Conservation (phyloP, 2,888 invertebrate species). For the Cryptus viduatorius region DNA sequence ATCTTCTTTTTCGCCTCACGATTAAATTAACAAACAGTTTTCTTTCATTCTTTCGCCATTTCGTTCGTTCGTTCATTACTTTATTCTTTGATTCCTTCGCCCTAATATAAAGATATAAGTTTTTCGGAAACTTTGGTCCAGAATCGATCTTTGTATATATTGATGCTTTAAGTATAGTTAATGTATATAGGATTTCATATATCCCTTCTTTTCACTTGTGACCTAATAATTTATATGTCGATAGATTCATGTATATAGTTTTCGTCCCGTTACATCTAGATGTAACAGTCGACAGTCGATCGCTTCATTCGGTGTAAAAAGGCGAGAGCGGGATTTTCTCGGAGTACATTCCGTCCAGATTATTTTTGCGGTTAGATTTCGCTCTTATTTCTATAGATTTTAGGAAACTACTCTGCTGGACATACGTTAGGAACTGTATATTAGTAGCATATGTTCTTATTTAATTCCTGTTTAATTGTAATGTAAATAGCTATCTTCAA, state of each 20-base stretch:
- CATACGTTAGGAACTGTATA: too few relatives aligned
- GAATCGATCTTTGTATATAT: too few relatives aligned
- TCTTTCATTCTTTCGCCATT: too few relatives aligned
- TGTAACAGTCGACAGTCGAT: background rate
- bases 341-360: background rate
- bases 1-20: too few relatives aligned
- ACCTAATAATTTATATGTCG: background rate
- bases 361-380: too few relatives aligned
- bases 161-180: too few relatives aligned
- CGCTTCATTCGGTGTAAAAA: background rate
- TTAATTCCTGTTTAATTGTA: background rate
- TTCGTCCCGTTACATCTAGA: background rate
- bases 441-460: too few relatives aligned
- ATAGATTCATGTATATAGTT: background rate
- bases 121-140: too few relatives aligned
- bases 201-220: background rate
- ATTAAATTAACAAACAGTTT: too few relatives aligned
- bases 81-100: too few relatives aligned
- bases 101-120: too few relatives aligned
- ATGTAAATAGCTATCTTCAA: background rate
- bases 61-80: too few relatives aligned
- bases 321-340: background rate
- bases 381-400: background rate
- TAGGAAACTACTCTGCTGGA: background rate
- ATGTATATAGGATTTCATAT: background rate